These are phyloP conservation scores for Nothocercus julius DNA, from an alignment of 2,113 vertebrate genomes.

Conservation along the genomic window DNA sequence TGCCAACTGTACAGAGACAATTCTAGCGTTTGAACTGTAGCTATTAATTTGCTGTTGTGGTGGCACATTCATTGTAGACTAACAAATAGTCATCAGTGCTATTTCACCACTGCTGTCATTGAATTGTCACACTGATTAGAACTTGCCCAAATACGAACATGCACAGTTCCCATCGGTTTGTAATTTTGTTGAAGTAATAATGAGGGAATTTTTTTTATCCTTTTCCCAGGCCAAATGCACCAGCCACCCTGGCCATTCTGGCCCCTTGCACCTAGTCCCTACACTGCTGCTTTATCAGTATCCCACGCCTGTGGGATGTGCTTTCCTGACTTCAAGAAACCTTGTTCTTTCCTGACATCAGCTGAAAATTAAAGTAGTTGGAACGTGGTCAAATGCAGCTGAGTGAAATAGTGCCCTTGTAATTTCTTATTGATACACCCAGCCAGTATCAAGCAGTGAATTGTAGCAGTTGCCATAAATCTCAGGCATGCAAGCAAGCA, in stretches of 20 bases:
- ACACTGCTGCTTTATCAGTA: background rate
- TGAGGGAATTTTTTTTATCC: background rate
- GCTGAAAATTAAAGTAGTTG: background rate
- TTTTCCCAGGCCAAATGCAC: background rate
- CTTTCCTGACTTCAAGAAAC: background rate
- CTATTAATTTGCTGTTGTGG: background rate
- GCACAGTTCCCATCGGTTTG: background rate
- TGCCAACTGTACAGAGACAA: conserved; percentile 16
- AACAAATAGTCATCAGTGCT: background rate
- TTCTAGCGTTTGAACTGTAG: conserved; percentile 33
- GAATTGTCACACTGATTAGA: background rate
- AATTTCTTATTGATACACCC: background rate
- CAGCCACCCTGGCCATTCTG: background rate
- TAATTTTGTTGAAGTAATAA: background rate
- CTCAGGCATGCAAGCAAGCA: background rate
- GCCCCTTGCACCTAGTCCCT: background rate
- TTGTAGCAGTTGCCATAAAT: background rate
- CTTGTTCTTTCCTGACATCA: background rate
- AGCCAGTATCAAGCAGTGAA: background rate
- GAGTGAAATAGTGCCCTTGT: background rate
- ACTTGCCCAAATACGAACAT: background rate
- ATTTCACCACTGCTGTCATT: background rate
- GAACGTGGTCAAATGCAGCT: conserved; percentile 31
- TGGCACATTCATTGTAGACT: background rate
- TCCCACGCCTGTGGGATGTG: background rate